Base-by-base conservation (phyloP, 2,888 invertebrate species). In the Cryptus armator region DNA sequence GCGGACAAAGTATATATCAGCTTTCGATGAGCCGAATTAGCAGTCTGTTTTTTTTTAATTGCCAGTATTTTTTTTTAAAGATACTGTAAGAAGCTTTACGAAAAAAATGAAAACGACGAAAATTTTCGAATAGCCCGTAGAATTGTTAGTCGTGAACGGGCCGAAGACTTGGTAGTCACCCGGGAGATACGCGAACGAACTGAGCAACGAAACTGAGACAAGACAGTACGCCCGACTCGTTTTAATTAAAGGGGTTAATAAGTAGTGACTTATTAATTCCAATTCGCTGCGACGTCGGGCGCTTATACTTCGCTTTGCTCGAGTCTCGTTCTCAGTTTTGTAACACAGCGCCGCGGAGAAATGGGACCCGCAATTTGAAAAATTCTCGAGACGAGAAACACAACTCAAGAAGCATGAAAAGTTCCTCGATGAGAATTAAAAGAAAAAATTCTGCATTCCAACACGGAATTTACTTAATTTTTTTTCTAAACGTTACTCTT, bases 171-270 rank as follows among this genome's bases (percentile, higher is more conserved):
- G 14, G 78, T 71, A 75, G 77, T 74, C 66, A 12, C 56, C 75
- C 74, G 66, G 83, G 76, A 82, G 77, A 87, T 64, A 32, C 71
- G 74, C 84, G 67, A 87, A 86, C 66, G 24, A 79, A 85, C 82
- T 76, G 82, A 76, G 76, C 71, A 83, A 76, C 84, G 77, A 85
- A 80, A 80, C 74, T 44, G 43, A 53, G 71, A 79, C 66, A 66
- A 76, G 64, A 85, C 86, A 84, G 75, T 77, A 80, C 68, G 81
- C 80, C 78, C 80, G 82, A 88, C 87, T 89, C 89, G 86, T 90
- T 89, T 87, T 90, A 88, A 90, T 90, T 89, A 87, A 88, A 85
- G 86, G 86, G 88, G 89, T 89, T 89, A 90, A 88, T 87, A 89
- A 86, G 88, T 46, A 86, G 85, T 84, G 88, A 89, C 89, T 90